phyloP scores from a whole-genome alignment of 2,797 vertebrate species.

The Lerista edwardsae region DNA sequence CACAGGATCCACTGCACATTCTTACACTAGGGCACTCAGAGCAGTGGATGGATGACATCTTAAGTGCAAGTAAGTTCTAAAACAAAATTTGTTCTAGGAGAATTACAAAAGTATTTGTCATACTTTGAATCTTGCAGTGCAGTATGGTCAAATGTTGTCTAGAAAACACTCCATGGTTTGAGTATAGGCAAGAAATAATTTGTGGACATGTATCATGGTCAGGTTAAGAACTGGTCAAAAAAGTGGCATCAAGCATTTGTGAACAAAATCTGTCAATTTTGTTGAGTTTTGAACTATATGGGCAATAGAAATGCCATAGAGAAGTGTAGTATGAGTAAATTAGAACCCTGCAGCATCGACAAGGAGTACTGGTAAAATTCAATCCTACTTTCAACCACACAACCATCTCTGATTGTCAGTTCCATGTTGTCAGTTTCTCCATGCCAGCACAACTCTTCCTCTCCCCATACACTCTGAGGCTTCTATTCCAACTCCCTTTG shows the following conservation, averaged over 20 bases:
- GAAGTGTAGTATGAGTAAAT: neutral
- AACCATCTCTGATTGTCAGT: neutral
- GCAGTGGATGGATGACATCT: neutral
- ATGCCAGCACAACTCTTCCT: neutral
- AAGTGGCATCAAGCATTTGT: too few relatives aligned
- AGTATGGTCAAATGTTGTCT: neutral
- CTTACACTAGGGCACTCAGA: neutral
- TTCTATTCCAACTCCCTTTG: neutral
- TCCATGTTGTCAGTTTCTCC: neutral
- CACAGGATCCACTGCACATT: too few relatives aligned
- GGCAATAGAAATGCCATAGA: neutral
- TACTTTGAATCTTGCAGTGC: neutral
- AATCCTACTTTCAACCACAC: neutral
- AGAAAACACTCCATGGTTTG: neutral
- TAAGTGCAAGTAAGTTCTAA: neutral
- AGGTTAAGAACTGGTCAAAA: too few relatives aligned
- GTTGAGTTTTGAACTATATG: neutral
- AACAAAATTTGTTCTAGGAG: neutral
- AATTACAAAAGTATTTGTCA: neutral
- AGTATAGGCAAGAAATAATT: neutral
- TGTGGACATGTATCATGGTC: neutral
- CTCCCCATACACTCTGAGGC: neutral
- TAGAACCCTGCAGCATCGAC: neutral
- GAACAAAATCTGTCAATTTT: neutral
- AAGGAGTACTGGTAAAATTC: neutral